These are phyloP conservation scores for Drosophila koepferae DNA, from an alignment of 2,888 invertebrate species.

Conservation along the genomic window DNA sequence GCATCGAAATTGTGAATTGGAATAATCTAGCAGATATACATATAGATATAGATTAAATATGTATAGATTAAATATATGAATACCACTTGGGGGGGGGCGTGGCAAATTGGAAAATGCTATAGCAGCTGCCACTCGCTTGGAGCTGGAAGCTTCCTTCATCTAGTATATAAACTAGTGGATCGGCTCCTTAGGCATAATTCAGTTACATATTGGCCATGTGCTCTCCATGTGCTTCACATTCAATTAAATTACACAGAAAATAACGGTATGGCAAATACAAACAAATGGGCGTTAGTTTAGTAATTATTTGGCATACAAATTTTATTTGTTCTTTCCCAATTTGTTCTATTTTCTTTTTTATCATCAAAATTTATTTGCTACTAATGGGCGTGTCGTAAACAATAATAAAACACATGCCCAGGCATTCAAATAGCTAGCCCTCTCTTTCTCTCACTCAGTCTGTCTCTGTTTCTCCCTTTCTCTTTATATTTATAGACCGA, in stretches of 20 bases:
- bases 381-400: slow-evolving; percentile 33
- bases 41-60: too few species aligned
- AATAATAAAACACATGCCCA: slow-evolving; percentile 14
- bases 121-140: too few species aligned
- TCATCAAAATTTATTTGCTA: slow-evolving; percentile 35
- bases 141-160: too few species aligned
- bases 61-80: too few species aligned
- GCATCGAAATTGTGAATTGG: neutral
- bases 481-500: neutral
- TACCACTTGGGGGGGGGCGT: too few species aligned
- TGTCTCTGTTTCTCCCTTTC: neutral
- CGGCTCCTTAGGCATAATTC: too few species aligned
- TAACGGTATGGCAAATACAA: slow-evolving; percentile 2
- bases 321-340: slow-evolving; percentile 5
- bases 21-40: too few species aligned
- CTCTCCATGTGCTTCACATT: neutral
- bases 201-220: neutral
- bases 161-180: too few species aligned
- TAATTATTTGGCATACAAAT: slow-evolving; percentile 4
- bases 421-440: neutral
- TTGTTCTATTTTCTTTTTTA: slow-evolving; percentile 41
- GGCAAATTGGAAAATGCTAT: too few species aligned
- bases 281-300: slow-evolving; percentile 15
- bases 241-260: neutral
- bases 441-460: neutral